phyloP scores from a whole-genome alignment of 2,797 vertebrate genomes.

The Fistularia commersonii region DNA sequence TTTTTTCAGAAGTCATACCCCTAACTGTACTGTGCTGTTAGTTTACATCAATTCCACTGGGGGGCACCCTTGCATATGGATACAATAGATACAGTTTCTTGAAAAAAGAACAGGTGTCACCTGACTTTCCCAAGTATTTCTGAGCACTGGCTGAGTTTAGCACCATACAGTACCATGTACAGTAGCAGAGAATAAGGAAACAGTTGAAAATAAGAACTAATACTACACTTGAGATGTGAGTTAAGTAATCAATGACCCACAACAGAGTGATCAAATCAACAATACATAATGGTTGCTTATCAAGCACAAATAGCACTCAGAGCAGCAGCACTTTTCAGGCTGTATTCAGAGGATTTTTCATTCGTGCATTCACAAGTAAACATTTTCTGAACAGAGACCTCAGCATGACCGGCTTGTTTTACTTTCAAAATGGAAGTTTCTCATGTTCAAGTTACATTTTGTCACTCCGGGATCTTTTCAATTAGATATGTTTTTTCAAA shows the following conservation, averaged over 20 bases:
- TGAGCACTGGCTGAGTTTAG: constrained; percentile 30
- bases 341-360: not conserved
- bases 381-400: constrained; percentile 12
- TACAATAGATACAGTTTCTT: constrained; percentile 10
- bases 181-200: constrained; percentile 37
- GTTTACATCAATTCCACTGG: constrained; percentile 32
- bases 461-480: constrained; percentile 5
- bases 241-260: constrained; percentile 13
- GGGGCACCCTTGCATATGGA: constrained; percentile 26
- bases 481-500: constrained; percentile 20
- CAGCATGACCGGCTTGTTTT: constrained; percentile 14
- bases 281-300: constrained; percentile 23
- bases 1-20: not conserved
- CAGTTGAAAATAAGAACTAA: constrained; percentile 18
- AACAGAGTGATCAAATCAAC: constrained; percentile 13
- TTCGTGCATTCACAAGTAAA: constrained; percentile 2
- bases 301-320: constrained; percentile 21
- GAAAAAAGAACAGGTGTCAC: constrained; percentile 16
- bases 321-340: constrained; percentile 22
- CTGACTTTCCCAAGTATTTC: constrained; percentile 16
- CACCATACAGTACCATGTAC: constrained; percentile 44
- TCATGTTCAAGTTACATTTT: too few species aligned
- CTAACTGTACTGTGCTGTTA: not conserved
- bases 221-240: too few species aligned
- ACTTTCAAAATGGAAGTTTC: constrained; percentile 10